Evolutionary conservation across 2,797 vertebrate genomes (phyloP).

Genomic region (Cygnus olor): DNA sequence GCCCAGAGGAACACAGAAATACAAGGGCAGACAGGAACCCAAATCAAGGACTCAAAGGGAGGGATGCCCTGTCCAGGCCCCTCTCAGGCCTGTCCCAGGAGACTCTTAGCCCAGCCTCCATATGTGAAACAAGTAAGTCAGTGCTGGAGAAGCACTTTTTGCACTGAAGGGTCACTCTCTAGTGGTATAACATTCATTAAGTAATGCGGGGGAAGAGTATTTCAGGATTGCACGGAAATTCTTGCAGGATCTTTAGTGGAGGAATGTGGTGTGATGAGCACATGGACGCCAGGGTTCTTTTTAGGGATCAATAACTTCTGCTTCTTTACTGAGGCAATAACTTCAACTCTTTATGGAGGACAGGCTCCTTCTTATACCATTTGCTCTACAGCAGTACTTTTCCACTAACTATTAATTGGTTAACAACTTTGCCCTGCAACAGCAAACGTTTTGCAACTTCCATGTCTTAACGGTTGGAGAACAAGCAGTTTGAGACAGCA

Average conservation of each 20-base stretch:
- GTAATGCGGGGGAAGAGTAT: background rate
- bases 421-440: no score
- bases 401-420: no score
- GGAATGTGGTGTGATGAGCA: background rate
- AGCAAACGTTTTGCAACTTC: no score
- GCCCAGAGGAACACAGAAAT: background rate
- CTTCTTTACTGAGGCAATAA: no score
- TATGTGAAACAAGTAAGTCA: background rate
- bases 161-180: accelerated
- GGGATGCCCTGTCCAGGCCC: background rate
- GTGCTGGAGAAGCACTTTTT: background rate
- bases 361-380: no score
- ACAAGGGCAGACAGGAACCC: background rate
- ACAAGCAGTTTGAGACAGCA: no score
- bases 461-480: no score
- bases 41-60: background rate
- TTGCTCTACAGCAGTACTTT: no score
- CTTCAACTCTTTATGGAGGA: no score
- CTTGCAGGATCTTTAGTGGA: background rate
- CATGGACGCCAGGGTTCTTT: no score
- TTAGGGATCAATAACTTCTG: no score
- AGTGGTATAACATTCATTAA: background rate
- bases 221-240: background rate
- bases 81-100: background rate
- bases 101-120: background rate